phyloP scores from a whole-genome alignment of 2,888 invertebrate species.

The Ichneumoninae sp. region DNA sequence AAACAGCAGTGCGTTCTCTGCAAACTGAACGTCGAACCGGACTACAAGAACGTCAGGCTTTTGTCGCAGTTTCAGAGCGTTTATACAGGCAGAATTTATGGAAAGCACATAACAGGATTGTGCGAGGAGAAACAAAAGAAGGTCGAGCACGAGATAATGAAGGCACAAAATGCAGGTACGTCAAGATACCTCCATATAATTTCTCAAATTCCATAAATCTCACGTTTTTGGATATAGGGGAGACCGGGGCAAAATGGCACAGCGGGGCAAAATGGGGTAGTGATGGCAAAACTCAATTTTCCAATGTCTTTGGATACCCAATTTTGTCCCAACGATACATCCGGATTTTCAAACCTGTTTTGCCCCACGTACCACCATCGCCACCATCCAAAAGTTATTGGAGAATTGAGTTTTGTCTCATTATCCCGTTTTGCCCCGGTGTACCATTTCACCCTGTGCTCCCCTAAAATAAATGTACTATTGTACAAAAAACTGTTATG shows the following conservation, averaged over 20 bases:
- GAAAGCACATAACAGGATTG: constrained; percentile 96
- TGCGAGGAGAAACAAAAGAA: constrained; percentile 92
- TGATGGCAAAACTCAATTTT: no score
- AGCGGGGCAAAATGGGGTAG: no score
- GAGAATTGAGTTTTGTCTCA: no score
- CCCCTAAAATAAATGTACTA: not conserved
- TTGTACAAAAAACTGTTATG: not conserved
- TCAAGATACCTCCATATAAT: not conserved
- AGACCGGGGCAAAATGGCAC: no score
- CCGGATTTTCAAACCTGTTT: no score
- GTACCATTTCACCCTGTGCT: no score
- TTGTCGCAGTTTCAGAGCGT: constrained; percentile 98
- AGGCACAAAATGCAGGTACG: constrained; percentile 90
- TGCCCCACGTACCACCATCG: no score
- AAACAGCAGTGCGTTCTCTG: constrained; percentile 92
- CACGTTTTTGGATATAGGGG: not conserved
- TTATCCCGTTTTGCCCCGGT: no score
- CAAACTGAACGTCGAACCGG: constrained; percentile 91
- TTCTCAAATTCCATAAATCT: not conserved
- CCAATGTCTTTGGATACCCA: no score
- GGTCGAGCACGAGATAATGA: constrained; percentile 90
- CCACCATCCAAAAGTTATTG: no score
- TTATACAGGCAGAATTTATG: constrained; percentile 96
- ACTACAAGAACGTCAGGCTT: constrained; percentile 96
- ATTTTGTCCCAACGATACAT: no score